phyloP scores from a whole-genome alignment of 2,888 invertebrate genomes.

The Caenorhabditis sulstoni region DNA sequence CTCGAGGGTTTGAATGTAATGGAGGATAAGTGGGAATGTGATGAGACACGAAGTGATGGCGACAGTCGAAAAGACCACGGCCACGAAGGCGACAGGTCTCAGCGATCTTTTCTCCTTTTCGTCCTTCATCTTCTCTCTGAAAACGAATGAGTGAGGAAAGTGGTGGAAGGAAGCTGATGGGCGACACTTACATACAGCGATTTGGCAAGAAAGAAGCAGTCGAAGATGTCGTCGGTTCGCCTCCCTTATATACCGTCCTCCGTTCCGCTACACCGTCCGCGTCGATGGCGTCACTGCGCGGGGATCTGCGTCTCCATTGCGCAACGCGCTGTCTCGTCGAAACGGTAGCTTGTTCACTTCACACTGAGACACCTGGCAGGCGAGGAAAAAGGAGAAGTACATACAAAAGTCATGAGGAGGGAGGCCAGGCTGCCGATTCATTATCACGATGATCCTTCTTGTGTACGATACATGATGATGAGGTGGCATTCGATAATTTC shows the following conservation, averaged over 20 bases:
- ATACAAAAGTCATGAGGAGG: constrained; percentile 32
- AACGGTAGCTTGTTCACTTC: constrained; percentile 60
- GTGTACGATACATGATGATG: no score
- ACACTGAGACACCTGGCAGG: constrained; percentile 31
- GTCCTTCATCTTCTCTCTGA: constrained; percentile 51
- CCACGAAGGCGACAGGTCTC: constrained; percentile 78
- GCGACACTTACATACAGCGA: constrained; percentile 46
- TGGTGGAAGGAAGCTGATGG: constrained; percentile 4
- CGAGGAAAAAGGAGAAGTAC: constrained; percentile 1
- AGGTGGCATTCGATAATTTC: constrained; percentile 20
- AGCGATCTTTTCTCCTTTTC: constrained; percentile 70
- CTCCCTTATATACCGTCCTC: constrained; percentile 45
- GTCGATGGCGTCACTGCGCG: constrained; percentile 39
- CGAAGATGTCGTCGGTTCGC: constrained; percentile 24
- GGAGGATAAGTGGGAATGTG: constrained; percentile 79
- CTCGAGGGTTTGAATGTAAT: constrained; percentile 80
- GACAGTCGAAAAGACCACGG: constrained; percentile 79
- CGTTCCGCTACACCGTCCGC: constrained; percentile 59
- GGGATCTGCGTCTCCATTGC: constrained; percentile 38
- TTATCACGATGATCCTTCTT: no score
- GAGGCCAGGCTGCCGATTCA: not conserved
- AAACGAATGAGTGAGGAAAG: constrained; percentile 3
- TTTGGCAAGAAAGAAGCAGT: constrained; percentile 56
- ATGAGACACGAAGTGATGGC: constrained; percentile 77
- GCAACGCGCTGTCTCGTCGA: constrained; percentile 24